Percentiles rank a stretch among this genome's conserved stretches.
Conservation (phyloP, 2,888 invertebrate genomes). For the Chirona hameri region DNA sequence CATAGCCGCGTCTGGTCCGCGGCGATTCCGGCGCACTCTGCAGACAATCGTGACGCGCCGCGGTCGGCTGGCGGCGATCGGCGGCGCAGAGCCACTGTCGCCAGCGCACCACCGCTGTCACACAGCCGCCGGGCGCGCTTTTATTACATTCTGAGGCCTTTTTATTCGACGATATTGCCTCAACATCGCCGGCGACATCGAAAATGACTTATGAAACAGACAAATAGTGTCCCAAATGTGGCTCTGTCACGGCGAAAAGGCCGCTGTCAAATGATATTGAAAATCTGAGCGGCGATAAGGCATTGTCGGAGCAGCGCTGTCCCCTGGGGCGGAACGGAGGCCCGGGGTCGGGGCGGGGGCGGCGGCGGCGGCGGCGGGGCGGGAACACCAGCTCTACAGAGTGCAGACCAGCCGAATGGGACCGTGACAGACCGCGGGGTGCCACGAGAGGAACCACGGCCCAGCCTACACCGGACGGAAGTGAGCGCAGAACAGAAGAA, state of each 20-base stretch:
- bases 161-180: conserved; percentile 22
- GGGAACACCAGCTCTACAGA: background rate
- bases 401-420: too few species aligned
- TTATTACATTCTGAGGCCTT: conserved; percentile 22
- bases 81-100: background rate
- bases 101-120: background rate
- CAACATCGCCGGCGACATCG: conserved; percentile 2
- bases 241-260: conserved; percentile 4
- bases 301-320: background rate
- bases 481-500: background rate
- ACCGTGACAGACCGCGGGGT: too few species aligned
- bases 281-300: conserved; percentile 8
- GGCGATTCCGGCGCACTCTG: background rate
- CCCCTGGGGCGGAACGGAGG: background rate
- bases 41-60: background rate
- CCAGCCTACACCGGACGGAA: too few species aligned
- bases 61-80: background rate
- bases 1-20: too few species aligned
- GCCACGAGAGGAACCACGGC: too few species aligned
- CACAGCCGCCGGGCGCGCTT: background rate
- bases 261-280: conserved; percentile 22
- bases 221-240: conserved; percentile 11
- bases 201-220: conserved; percentile 24
- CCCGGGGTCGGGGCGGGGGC: background rate
- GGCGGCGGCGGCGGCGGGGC: background rate